phyloP scores from a whole-genome alignment of 2,888 invertebrate genomes.

The Dasysyrphus tricinctus region DNA sequence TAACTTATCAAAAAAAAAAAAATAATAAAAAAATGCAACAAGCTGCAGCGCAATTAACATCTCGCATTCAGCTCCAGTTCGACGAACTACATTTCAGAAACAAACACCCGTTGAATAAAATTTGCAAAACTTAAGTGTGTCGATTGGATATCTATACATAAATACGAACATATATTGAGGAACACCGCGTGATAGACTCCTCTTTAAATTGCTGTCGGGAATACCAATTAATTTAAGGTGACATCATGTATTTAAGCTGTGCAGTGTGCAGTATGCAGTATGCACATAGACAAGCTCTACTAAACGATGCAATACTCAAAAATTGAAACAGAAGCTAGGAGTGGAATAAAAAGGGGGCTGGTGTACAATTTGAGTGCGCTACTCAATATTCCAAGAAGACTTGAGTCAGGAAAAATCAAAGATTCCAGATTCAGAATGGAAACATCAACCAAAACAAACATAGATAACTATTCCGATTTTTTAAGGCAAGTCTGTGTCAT shows the following conservation, averaged over 20 bases:
- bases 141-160: conserved; percentile 12
- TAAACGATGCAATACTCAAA: conserved; percentile 47
- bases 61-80: conserved; percentile 61
- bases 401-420: conserved; percentile 5
- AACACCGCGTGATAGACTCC: conserved; percentile 50
- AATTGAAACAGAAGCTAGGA: background rate
- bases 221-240: conserved; percentile 71
- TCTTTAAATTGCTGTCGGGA: conserved; percentile 55
- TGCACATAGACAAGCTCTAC: conserved; percentile 16
- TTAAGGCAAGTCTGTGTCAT: conserved; percentile 52
- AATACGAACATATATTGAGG: background rate
- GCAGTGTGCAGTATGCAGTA: background rate
- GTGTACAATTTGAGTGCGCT: background rate
- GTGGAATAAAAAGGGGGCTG: background rate
- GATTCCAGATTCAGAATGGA: conserved; percentile 33
- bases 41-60: conserved; percentile 43
- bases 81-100: conserved; percentile 63
- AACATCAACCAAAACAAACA: conserved; percentile 40
- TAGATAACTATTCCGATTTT: conserved; percentile 26
- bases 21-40: conserved; percentile 14
- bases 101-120: conserved; percentile 48
- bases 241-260: conserved; percentile 60
- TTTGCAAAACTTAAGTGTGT: conserved; percentile 45
- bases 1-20: background rate
- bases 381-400: conserved; percentile 61